A percentile compares a stretch with the other conserved stretches of the same genome.
Evolutionary conservation across 2,113 vertebrate genomes (phyloP).

Genomic region (Orthonyx spaldingii): DNA sequence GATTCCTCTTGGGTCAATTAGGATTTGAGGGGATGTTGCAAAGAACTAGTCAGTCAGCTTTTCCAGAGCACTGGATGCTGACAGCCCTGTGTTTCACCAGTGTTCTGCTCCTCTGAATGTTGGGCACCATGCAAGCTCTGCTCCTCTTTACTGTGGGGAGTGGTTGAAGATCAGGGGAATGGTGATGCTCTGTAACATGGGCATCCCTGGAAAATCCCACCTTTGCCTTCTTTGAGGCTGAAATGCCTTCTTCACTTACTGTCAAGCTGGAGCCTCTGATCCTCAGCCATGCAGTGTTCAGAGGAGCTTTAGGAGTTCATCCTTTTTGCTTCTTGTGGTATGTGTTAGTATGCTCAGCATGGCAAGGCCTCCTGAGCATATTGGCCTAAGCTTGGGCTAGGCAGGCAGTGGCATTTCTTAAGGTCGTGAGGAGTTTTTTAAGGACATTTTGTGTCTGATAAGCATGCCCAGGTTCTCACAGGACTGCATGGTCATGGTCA

Average conservation of each 20-base stretch:
- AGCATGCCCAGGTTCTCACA: neutral
- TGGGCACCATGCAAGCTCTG: neutral
- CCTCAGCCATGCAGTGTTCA: neutral
- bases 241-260: neutral
- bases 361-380: neutral
- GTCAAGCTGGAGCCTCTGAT: neutral
- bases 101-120: neutral
- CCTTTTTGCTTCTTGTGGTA: neutral
- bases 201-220: neutral
- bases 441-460: neutral
- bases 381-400: neutral
- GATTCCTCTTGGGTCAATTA: neutral
- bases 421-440: neutral
- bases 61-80: neutral
- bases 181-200: neutral
- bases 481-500: neutral
- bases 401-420: neutral
- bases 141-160: neutral
- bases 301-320: neutral
- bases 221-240: neutral
- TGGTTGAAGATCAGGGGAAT: neutral
- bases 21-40: neutral
- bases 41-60: neutral
- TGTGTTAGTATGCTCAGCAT: neutral
- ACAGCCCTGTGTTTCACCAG: neutral